Conservation (phyloP, 1,140 invertebrate genomes). For the Amphibalanus amphitrite region DNA sequence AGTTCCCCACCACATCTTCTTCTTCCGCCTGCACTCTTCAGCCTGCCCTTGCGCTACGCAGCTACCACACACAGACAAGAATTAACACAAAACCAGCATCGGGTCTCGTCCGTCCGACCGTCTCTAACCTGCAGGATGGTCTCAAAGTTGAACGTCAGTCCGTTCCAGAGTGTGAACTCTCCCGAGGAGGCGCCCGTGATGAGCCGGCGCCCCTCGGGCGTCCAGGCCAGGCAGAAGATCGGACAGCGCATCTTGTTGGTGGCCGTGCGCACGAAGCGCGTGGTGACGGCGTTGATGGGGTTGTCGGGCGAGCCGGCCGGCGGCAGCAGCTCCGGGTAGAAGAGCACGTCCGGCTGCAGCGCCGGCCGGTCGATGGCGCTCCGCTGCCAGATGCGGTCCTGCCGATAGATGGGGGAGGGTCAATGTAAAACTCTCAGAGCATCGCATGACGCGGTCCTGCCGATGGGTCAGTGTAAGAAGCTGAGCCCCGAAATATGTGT, state of each 20-base stretch:
- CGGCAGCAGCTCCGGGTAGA: conserved; percentile 68
- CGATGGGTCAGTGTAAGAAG: no score
- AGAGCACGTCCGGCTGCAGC: conserved; percentile 64
- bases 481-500: no score
- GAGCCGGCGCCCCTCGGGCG: conserved; percentile 88
- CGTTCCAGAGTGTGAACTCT: conserved; percentile 99
- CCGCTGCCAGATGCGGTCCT: conserved; percentile 71
- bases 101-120: no score
- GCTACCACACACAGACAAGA: no score
- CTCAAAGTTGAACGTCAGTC: conserved; percentile 99
- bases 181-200: conserved; percentile 97
- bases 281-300: conserved; percentile 92
- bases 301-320: conserved; percentile 79
- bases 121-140: conserved; percentile 84
- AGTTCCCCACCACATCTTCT: no score
- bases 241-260: conserved; percentile 99
- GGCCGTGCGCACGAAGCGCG: conserved; percentile 90
- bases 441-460: no score
- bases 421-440: not conserved
- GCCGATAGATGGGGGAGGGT: conserved; percentile 19
- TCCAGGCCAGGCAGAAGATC: conserved; percentile 97
- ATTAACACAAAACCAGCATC: no score
- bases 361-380: conserved; percentile 69
- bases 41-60: no score
- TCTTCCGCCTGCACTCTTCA: no score